Evolutionary conservation across 2,888 invertebrate genomes (phyloP).

Genomic region (Cephus nigrinus): DNA sequence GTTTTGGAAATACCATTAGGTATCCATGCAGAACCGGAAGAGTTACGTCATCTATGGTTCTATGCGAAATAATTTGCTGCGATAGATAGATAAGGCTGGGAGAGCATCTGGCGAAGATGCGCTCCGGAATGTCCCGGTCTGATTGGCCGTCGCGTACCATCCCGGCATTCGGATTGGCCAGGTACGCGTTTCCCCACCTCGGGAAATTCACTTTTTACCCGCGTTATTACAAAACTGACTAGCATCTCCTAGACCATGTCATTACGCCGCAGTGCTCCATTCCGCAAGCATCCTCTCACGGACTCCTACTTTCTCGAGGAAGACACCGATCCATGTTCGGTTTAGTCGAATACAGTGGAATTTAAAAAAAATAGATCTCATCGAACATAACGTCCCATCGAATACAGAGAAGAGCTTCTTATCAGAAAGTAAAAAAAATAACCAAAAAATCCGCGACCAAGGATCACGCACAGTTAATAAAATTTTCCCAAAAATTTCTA

Average conservation of each 20-base stretch:
- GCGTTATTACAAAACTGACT: constrained; percentile 65
- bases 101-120: constrained; percentile 39
- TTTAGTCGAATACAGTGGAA: neutral
- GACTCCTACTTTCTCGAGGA: constrained; percentile 24
- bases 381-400: neutral
- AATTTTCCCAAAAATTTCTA: neutral
- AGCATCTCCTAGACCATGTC: constrained; percentile 66
- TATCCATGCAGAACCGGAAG: neutral
- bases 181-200: constrained; percentile 62
- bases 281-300: constrained; percentile 58
- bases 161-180: constrained; percentile 54
- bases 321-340: neutral
- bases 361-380: neutral
- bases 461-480: neutral
- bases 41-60: neutral
- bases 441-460: neutral
- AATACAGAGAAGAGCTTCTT: neutral
- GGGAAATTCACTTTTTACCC: constrained; percentile 65
- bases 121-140: constrained; percentile 56
- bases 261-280: constrained; percentile 64
- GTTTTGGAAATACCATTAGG: neutral
- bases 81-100: constrained; percentile 6
- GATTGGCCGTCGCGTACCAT: constrained; percentile 49
- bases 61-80: neutral
- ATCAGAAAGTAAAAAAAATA: neutral